Evolutionary conservation across 2,797 vertebrate genomes (phyloP).

Genomic region (Epinephelus coioides): DNA sequence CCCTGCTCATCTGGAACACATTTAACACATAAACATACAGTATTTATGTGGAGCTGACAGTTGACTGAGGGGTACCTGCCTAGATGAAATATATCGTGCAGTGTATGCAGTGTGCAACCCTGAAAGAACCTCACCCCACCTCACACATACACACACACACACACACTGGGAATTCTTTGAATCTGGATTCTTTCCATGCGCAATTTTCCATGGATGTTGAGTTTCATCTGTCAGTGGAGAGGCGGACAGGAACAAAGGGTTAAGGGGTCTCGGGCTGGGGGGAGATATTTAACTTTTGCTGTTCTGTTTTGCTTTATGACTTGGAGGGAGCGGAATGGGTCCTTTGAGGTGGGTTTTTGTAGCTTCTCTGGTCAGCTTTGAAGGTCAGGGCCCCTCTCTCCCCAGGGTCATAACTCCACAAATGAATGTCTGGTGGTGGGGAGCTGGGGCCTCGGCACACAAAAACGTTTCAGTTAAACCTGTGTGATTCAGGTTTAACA

Average conservation of each 20-base stretch:
- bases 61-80: constrained; percentile 69
- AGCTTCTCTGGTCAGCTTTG: constrained; percentile 60
- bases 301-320: constrained; percentile 75
- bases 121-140: constrained; percentile 16
- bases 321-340: constrained; percentile 44
- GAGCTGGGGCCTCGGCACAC: constrained; percentile 53
- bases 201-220: constrained; percentile 70
- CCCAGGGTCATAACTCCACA: constrained; percentile 65
- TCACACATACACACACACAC: constrained; percentile 20
- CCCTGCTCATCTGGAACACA: constrained; percentile 78
- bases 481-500: constrained; percentile 28
- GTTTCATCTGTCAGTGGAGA: constrained; percentile 65
- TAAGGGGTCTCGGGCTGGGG: constrained; percentile 64
- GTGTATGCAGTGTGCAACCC: constrained; percentile 47
- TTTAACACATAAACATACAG: constrained; percentile 60
- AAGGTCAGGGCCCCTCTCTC: constrained; percentile 73
- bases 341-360: constrained; percentile 48
- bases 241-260: constrained; percentile 63
- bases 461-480: constrained; percentile 54
- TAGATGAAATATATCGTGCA: constrained; percentile 65
- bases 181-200: constrained; percentile 72
- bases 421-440: constrained; percentile 66
- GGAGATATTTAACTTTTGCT: constrained; percentile 61
- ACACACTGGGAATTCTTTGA: constrained; percentile 50
- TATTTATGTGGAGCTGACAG: constrained; percentile 61